These are phyloP conservation scores for Acromyrmex heyeri DNA, from an alignment of 1,140 invertebrate genomes.

Conservation along the genomic window DNA sequence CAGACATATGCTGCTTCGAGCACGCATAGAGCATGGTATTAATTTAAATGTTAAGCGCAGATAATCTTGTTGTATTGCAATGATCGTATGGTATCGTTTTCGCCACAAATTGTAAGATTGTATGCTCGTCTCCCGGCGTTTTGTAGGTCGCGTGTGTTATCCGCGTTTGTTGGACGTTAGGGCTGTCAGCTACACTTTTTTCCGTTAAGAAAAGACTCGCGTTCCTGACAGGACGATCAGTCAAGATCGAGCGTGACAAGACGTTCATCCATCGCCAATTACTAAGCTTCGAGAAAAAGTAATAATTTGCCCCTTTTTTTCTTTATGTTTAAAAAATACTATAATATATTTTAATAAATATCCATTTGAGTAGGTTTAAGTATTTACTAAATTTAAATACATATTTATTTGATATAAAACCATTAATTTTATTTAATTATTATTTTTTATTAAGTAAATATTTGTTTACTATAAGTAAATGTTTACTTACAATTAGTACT, in stretches of 20 bases:
- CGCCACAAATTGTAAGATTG: background rate
- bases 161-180: slow-evolving; percentile 17
- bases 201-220: slow-evolving; percentile 42
- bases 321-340: background rate
- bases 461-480: too few relatives aligned
- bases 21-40: background rate
- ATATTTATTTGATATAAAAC: too few relatives aligned
- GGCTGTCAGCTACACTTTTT: slow-evolving; percentile 11
- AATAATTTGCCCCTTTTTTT: slow-evolving; percentile 20
- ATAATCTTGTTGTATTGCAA: slow-evolving; percentile 4
- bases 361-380: too few relatives aligned
- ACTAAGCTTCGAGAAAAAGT: slow-evolving; percentile 20
- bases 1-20: background rate
- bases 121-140: background rate
- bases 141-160: slow-evolving; percentile 22
- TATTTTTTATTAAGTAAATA: too few relatives aligned
- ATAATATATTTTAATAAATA: too few relatives aligned
- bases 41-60: slow-evolving; percentile 44
- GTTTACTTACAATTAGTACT: too few relatives aligned
- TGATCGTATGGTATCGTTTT: background rate
- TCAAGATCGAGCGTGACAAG: slow-evolving; percentile 49
- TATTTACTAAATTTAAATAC: too few relatives aligned
- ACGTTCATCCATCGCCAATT: slow-evolving; percentile 46
- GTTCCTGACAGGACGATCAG: slow-evolving; percentile 36
- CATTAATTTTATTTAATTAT: too few relatives aligned